These are phyloP conservation scores for Synanthedon formicaeformis DNA, from an alignment of 2,888 invertebrate genomes.

Conservation along the genomic window DNA sequence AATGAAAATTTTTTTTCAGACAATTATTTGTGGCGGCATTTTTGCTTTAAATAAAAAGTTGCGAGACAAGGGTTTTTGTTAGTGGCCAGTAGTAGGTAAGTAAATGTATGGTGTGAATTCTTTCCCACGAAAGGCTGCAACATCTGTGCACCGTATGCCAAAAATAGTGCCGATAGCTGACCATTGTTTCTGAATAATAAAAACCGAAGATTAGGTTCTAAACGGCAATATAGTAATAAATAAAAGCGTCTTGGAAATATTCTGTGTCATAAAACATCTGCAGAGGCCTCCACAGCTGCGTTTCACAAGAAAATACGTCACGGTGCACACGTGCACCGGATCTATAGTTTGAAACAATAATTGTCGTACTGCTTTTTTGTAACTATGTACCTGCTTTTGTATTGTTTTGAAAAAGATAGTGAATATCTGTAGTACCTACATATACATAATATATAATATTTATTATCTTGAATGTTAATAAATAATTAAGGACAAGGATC, in stretches of 20 bases:
- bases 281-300: constrained; percentile 60
- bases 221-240: constrained; percentile 67
- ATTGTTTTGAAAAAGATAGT: neutral
- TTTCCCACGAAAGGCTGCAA: constrained; percentile 50
- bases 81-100: too few relatives aligned
- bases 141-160: constrained; percentile 60
- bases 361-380: constrained; percentile 12
- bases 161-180: constrained; percentile 52
- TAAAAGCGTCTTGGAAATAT: constrained; percentile 65
- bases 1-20: too few relatives aligned
- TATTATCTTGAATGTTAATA: too few relatives aligned
- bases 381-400: neutral
- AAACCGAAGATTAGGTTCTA: constrained; percentile 63
- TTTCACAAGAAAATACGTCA: constrained; percentile 60
- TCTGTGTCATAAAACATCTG: constrained; percentile 68
- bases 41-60: too few relatives aligned
- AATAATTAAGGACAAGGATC: too few relatives aligned
- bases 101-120: constrained; percentile 13
- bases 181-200: constrained; percentile 66
- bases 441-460: too few relatives aligned
- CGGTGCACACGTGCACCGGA: constrained; percentile 37
- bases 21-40: too few relatives aligned
- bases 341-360: constrained; percentile 32
- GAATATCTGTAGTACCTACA: too few relatives aligned
- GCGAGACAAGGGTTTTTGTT: too few relatives aligned